Conservation (phyloP, 2,797 vertebrate species). For the Sphaeramia orbicularis region DNA sequence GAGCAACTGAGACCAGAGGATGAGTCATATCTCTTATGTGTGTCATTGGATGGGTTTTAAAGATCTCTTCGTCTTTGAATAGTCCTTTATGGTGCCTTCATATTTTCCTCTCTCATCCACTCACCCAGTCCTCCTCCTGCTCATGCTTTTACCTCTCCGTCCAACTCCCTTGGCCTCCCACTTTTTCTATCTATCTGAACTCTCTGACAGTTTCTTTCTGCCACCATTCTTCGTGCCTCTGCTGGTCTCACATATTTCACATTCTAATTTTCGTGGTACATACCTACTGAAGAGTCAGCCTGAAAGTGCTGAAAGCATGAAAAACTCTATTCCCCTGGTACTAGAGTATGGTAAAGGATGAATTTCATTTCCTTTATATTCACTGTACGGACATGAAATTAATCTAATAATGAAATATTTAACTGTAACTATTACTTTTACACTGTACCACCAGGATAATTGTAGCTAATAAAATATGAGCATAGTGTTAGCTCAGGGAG, state of each 20-base stretch:
- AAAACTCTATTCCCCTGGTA: not conserved
- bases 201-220: not conserved
- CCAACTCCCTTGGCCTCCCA: constrained; percentile 12
- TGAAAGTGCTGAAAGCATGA: not conserved
- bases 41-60: constrained; percentile 2
- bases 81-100: not conserved
- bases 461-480: too few relatives aligned
- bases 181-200: constrained; percentile 21
- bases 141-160: constrained; percentile 1
- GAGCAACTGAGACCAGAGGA: not conserved
- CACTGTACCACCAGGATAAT: too few relatives aligned
- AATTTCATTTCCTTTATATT: too few relatives aligned
- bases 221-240: not conserved
- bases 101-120: not conserved
- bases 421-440: too few relatives aligned
- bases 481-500: too few relatives aligned
- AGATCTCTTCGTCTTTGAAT: constrained; percentile 3
- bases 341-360: too few relatives aligned
- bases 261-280: not conserved
- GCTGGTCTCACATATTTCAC: constrained; percentile 13
- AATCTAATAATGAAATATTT: too few relatives aligned
- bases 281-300: not conserved
- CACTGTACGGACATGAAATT: too few relatives aligned
- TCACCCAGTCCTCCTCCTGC: not conserved
- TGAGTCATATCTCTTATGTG: not conserved